Base-by-base conservation (phyloP, 2,113 vertebrate species). In the Natator depressus region DNA sequence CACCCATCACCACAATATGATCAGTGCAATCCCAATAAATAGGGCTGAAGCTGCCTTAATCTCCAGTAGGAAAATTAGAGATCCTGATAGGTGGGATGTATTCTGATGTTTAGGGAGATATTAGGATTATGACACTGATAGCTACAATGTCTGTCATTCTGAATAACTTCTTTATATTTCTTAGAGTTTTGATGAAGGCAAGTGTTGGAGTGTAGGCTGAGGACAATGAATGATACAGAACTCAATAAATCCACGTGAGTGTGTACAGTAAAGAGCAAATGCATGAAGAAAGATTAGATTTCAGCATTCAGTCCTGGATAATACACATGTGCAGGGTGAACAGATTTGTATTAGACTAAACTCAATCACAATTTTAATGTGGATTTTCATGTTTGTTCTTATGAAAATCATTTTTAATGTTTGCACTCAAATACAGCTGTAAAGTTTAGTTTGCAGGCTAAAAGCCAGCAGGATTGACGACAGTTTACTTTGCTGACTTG, bases 1-100 rank as follows among this genome's bases (percentile, higher is more conserved):
- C 3, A 4, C 53, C 35, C 62, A 50, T 62, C 49, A 59, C 2
- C 54, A 0, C 46, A 4, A 38, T 65, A 16, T 8, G n/a, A 0
- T 69, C 35, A n/a, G 31, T 8, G 19, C 1, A 8, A 29, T 24
- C 38, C 72, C 35, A 0, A 14, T 35, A 9, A 3, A 5, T 16
- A 10, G 25, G 72, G 3, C 0, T 38, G 80, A 31, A 22, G 42
- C 88, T 76, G 83, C 31, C 47, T 17, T 27, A 80, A 27, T 42
- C 16, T 54, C 31, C 25, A 89, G 55, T 22, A 59, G 2, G 9
- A 6, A 80, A 82, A 57, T 8, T 46, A 42, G 75, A 50, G 14
- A 8, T 35, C 20, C 9, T 38, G 6, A n/a, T 27, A 46, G 14
- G 31, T 47, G 27, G 35, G 16, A 69, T 51, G 38, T 75, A 65